Evolutionary conservation across 1,140 invertebrate genomes (phyloP).

Genomic region (Drusus annulatus): DNA sequence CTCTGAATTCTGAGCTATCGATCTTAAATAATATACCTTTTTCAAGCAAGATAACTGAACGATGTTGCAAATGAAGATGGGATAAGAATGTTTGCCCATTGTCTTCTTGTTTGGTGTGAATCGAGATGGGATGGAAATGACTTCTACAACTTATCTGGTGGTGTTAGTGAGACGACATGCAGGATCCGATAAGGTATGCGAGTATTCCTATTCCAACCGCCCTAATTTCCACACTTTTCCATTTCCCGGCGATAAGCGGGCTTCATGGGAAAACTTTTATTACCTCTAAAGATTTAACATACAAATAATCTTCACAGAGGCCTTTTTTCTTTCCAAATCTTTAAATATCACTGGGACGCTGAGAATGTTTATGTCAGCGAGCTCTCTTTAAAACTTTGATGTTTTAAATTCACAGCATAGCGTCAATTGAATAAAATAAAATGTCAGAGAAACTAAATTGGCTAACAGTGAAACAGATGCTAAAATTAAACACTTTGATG

Average conservation of each 20-base stretch:
- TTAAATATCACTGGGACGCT: no score
- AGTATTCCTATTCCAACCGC: neutral
- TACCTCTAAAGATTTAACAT: conserved; percentile 42
- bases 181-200: conserved; percentile 17
- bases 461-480: no score
- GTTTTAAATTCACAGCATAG: no score
- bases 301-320: conserved; percentile 18
- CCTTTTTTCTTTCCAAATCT: neutral
- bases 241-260: conserved; percentile 29
- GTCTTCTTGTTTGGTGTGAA: conserved; percentile 3
- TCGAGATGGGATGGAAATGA: conserved; percentile 15
- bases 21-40: no score
- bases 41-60: no score
- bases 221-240: conserved; percentile 23
- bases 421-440: no score
- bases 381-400: no score
- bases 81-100: neutral
- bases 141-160: conserved; percentile 25
- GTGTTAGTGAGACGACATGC: neutral
- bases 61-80: no score
- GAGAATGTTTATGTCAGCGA: no score
- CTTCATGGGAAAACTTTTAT: conserved; percentile 38
- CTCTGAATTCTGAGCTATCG: no score
- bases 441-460: no score
- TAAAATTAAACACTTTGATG: no score